Percentiles rank a stretch among this genome's conserved stretches.
Evolutionary conservation across 2,888 invertebrate species (phyloP).

Genomic region (Euzetes globulus): DNA sequence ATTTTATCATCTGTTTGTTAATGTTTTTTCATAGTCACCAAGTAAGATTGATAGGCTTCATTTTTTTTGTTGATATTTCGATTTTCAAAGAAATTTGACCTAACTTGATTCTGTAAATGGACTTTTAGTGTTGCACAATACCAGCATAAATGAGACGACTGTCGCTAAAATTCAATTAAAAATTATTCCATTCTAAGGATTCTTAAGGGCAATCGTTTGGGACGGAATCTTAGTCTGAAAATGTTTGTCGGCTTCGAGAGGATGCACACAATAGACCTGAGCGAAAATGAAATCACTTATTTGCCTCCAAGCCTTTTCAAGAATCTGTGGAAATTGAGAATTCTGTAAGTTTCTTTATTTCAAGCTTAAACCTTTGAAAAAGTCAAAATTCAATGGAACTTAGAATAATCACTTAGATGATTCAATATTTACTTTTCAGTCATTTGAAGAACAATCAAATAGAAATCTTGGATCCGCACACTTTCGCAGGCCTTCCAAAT

Average conservation of each 20-base stretch:
- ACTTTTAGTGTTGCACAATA: too few species aligned
- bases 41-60: too few species aligned
- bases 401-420: background rate
- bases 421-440: constrained; percentile 1
- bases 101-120: too few species aligned
- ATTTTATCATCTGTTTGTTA: too few species aligned
- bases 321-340: constrained; percentile 46
- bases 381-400: background rate
- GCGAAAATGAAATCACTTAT: constrained; percentile 47
- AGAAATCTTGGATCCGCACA: constrained; percentile 28
- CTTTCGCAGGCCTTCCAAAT: constrained; percentile 32
- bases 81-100: too few species aligned
- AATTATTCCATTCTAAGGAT: constrained; percentile 33
- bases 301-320: constrained; percentile 47
- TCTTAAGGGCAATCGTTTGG: constrained; percentile 33
- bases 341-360: constrained; percentile 39
- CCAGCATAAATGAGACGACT: too few species aligned
- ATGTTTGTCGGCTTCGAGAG: constrained; percentile 31
- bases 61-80: too few species aligned
- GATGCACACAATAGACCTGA: constrained; percentile 44
- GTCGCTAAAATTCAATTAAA: too few species aligned
- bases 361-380: background rate
- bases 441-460: constrained; percentile 31
- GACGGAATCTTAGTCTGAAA: constrained; percentile 28
- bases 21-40: too few species aligned